Base-by-base conservation (phyloP, 2,797 vertebrate genomes). In the Muscicapa comitata region DNA sequence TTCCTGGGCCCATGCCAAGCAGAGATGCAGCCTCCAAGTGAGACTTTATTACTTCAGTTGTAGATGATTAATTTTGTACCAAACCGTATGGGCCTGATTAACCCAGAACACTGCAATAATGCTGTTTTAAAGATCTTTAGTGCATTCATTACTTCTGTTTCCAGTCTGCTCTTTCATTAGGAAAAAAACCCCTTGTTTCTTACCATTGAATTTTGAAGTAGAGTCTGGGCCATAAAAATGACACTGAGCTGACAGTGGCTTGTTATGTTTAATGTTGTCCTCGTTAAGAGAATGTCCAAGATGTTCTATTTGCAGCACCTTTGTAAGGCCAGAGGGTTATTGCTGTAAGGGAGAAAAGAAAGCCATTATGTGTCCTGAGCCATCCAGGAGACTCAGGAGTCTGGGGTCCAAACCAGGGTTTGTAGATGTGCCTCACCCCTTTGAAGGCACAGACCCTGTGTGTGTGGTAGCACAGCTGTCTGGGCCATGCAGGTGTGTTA, bases 11-110 rank as follows among this genome's bases (percentile, higher is more conserved):
- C 42, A 4, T 29, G 94, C 95, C 94, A 97, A 92, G 83, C 59
- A 76, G 83, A 76, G 86, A 88, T 67, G 48, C 14, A 9, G 86
- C 71, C 83, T 96, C 88, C 93, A 90, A 94, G 88, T 82, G 77
- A 71, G 94, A 79, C 61, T 91, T 89, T 63, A 77, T 93, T 96
- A 55, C 90, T 90, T 9, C 48, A 38, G 90, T 93, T 66, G 24
- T 93, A 82, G 77, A 92, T 96, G 80, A 95, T 95, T 96, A 92
- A 95, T 96, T 97, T 67, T 85, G 71, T 92, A 88, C 90, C 77
- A 74, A 90, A 93, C 72, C 28, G 33, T 84, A 78, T 20, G 76
- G 90, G 62, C 59, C 90, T 88, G 76, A 92, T 92, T 96, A 95
- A 86, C 84, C 77, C 75, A 29, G 74, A 95, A 81, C 54, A 75